These are phyloP conservation scores for Carapus acus DNA, from an alignment of 2,797 vertebrate species.

Conservation along the genomic window DNA sequence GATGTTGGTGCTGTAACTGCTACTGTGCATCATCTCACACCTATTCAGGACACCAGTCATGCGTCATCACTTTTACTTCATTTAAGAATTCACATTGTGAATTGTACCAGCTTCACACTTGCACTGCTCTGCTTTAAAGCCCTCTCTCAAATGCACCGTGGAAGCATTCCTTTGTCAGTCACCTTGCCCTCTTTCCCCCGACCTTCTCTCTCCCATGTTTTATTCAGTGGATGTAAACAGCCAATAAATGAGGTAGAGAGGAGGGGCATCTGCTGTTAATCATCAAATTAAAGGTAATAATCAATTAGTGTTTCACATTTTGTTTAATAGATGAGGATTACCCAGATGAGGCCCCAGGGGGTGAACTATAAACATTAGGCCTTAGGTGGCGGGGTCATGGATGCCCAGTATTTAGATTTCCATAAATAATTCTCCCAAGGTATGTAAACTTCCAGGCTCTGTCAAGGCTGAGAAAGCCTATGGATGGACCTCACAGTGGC, in stretches of 20 bases:
- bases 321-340: conserved; percentile 52
- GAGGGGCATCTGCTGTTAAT: conserved; percentile 42
- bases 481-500: background rate
- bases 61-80: no score
- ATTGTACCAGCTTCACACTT: background rate
- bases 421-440: conserved; percentile 14
- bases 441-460: conserved; percentile 10
- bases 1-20: no score
- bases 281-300: conserved; percentile 62
- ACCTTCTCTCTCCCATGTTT: conserved; percentile 49
- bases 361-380: conserved; percentile 48
- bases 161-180: conserved; percentile 25
- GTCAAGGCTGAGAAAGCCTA: background rate
- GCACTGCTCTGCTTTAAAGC: conserved; percentile 6
- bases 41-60: no score
- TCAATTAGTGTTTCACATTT: conserved; percentile 55
- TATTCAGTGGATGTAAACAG: conserved; percentile 60
- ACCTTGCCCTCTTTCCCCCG: conserved; percentile 24
- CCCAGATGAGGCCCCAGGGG: conserved; percentile 33
- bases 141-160: conserved; percentile 1
- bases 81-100: no score
- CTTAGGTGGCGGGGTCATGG: conserved; percentile 13
- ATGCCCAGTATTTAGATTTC: conserved; percentile 8
- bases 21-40: no score
- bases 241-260: conserved; percentile 54